Percentiles rank a stretch among this genome's conserved stretches.
phyloP scores from a whole-genome alignment of 2,113 vertebrate genomes.

The Mastomys natalensis region DNA sequence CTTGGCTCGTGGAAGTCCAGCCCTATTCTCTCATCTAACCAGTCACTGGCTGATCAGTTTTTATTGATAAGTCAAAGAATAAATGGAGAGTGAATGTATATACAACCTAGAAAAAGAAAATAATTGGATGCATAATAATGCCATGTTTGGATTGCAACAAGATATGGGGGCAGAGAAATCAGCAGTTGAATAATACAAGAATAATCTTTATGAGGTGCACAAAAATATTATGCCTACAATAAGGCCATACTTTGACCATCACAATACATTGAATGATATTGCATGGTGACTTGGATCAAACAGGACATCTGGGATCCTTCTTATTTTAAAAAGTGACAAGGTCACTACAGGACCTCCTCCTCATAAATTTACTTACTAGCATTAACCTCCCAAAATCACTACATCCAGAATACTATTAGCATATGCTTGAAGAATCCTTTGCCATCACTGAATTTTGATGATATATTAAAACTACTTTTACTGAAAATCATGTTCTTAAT shows the following conservation, averaged over 20 bases:
- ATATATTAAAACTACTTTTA: not conserved
- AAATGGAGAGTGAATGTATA: too few relatives aligned
- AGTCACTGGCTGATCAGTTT: too few relatives aligned
- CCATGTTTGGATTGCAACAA: too few relatives aligned
- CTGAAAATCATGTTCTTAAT: not conserved
- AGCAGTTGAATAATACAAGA: too few relatives aligned
- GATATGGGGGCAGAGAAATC: too few relatives aligned
- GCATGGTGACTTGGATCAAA: not conserved
- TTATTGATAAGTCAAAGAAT: too few relatives aligned
- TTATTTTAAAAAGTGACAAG: not conserved
- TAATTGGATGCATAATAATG: too few relatives aligned
- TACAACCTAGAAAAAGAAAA: too few relatives aligned
- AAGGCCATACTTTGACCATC: not conserved
- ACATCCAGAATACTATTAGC: not conserved
- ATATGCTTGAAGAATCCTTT: not conserved
- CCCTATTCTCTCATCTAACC: too few relatives aligned
- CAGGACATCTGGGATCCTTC: too few relatives aligned
- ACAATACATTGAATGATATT: not conserved
- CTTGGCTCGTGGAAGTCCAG: too few relatives aligned
- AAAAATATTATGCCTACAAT: not conserved
- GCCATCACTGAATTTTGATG: not conserved
- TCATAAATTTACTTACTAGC: not conserved
- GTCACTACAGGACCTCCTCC: rapidly evolving
- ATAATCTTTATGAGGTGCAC: too few relatives aligned
- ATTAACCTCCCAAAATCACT: not conserved